Base-by-base conservation (phyloP, 2,888 invertebrate species). In the Lingula anatina region DNA sequence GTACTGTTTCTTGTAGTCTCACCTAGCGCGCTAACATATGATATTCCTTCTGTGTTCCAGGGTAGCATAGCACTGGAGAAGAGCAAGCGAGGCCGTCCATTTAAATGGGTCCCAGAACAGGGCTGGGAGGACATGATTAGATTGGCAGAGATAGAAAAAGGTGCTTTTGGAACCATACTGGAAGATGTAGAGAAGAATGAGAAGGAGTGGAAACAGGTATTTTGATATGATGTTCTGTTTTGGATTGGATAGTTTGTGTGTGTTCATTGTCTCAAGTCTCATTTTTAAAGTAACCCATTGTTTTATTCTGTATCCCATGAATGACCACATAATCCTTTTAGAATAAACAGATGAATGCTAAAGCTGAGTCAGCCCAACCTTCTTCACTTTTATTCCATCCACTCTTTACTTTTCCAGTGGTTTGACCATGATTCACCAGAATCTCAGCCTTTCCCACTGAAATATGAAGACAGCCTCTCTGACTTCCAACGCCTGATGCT, bases 111-210 rank as follows among this genome's bases (percentile, higher is more conserved):
- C 44, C 79, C 86, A 0, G 67, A 82, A 1, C 82, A 86, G 77
- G 85, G 86, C 25, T 94, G 93, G 93, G 86, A 89, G 73, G 90
- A 93, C 70, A 78, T 90, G 43, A 79, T 88, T 48, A 87, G 88
- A 65, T 73, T 94, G 35, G 79, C 85, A 2, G 65, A 68, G 2
- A 87, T 87, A 52, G 90, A 89, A 68, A 80, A 84, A 0, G 81
- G 84, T 0, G 61, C 76, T 0, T 94, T 93, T 70, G 79, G 71
- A 0, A 65, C 77, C 1, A 75, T 94, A 3, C 83, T 87, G 0
- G 82, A 83, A 47, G 80, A 86, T 50, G 82, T 89, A 35, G 78
- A 80, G 26, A 75, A 75, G 1, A 78, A 81, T 51, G 60, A 82
- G 3, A 70, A 76, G 49, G 54, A 60, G 3, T 76, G 75, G 90